These are phyloP conservation scores for Sphecodes monilicornis DNA, from an alignment of 2,888 invertebrate species.

Conservation along the genomic window DNA sequence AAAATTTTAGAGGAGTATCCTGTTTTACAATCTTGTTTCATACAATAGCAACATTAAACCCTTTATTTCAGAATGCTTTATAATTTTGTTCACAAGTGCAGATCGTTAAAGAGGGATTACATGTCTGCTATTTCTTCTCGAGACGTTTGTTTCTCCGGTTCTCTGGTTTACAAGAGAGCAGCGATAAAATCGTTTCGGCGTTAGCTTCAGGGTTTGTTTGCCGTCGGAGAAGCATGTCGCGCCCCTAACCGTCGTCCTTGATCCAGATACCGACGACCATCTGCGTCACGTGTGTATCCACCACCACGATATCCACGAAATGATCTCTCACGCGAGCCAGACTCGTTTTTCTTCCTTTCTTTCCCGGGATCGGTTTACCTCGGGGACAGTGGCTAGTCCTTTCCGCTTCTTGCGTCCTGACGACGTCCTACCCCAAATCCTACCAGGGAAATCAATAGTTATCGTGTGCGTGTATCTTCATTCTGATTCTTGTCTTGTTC, in stretches of 20 bases:
- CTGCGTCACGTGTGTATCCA: conserved; percentile 19
- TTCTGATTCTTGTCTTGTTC: not conserved
- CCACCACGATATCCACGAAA: conserved; percentile 23
- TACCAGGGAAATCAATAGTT: conserved; percentile 73
- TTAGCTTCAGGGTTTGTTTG: conserved; percentile 3
- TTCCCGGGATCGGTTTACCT: not conserved
- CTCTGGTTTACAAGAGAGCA: conserved; percentile 1
- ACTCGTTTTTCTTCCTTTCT: conserved; percentile 10
- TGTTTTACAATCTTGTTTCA: not conserved
- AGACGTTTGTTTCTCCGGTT: not conserved
- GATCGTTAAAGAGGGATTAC: not conserved
- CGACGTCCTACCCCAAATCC: conserved; percentile 78
- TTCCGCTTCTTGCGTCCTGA: conserved; percentile 58
- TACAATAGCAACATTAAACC: not conserved
- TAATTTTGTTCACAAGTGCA: not conserved
- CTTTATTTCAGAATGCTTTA: not conserved
- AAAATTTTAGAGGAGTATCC: not conserved
- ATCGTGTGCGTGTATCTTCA: not conserved
- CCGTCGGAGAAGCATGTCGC: not conserved
- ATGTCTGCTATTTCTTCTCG: not conserved
- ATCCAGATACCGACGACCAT: conserved; percentile 25
- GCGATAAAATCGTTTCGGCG: not conserved
- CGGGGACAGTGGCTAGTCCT: conserved; percentile 60
- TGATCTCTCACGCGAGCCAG: conserved; percentile 37
- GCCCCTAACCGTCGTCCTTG: conserved; percentile 27